phyloP scores from a whole-genome alignment of 2,797 vertebrate species.

The Margarornis squamiger region DNA sequence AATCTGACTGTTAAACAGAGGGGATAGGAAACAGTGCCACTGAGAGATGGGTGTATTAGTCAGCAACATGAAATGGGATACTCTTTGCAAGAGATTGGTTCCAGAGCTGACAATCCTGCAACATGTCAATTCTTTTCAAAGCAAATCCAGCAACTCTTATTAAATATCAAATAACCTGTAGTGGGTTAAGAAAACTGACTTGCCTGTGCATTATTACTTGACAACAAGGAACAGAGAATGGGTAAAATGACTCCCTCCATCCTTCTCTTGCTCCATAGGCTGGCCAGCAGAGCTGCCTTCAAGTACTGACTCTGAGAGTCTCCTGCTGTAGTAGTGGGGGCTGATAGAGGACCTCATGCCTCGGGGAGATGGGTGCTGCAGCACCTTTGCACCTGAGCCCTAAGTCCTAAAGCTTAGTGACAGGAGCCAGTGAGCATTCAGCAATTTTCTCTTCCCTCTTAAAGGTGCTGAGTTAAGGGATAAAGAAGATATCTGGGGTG shows the following conservation, averaged over 20 bases:
- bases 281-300: background rate
- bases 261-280: background rate
- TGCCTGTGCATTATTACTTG: background rate
- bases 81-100: background rate
- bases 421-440: background rate
- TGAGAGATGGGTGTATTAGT: background rate
- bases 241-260: background rate
- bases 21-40: background rate
- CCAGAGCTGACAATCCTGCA: background rate
- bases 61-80: background rate
- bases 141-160: background rate
- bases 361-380: background rate
- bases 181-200: background rate
- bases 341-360: background rate
- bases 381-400: background rate
- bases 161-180: background rate
- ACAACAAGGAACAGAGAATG: background rate
- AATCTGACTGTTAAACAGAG: background rate
- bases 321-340: background rate
- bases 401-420: background rate
- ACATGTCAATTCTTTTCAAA: background rate
- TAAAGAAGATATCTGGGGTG: background rate
- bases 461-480: background rate
- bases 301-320: background rate
- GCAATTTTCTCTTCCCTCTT: background rate